Evolutionary conservation across 2,113 vertebrate species (phyloP), one percentile per base, ranked within the genome.

Genomic region (Cottus gobio): DNA sequence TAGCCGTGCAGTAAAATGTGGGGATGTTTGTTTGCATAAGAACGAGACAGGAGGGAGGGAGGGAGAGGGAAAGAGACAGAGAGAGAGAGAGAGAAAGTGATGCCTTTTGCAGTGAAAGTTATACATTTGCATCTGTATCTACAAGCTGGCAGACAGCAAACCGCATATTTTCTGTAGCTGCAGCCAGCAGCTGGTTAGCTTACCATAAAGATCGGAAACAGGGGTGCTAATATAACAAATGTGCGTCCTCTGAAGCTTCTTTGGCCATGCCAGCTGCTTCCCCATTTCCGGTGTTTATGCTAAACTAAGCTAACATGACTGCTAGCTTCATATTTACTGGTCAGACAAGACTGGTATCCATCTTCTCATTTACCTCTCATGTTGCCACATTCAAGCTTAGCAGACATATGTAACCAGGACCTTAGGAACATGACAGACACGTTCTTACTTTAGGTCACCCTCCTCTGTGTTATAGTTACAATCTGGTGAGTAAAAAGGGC

Each of bases 61-160:
- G 22, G 1, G 2, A 9, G 48, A 30, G 20, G 8, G 9, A 57
- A 16, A 73, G 24, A 57, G 3, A 13, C 10, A 20, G 36, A 4
- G 20, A 36, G n/a, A 1, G 2, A 18, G n/a, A 36, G 62, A 76
- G 10, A 20, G 57, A 4, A 37, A 57, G 66, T 16, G n/a, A 71
- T 67, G 48, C n/a, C 16, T 54, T 0, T 22, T 20, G 13, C 50
- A 30, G 52, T 44, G 11, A 57, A 69, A 48, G 3, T 15, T 10
- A 18, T 1, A 68, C 15, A 60, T 87, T 83, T 86, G 77, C 72
- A 80, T 82, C 4, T 44, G 1, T 69, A 77, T 75, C 66, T 36
- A 15, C 37, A 61, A 48, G n/a, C 63, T 74, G 31, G 18, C 34
- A 65, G 20, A 52, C 44, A 18, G 2, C 6, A 70, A 44, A 39